Conservation (phyloP, 2,888 invertebrate species). For the Pelosia muscerda region DNA sequence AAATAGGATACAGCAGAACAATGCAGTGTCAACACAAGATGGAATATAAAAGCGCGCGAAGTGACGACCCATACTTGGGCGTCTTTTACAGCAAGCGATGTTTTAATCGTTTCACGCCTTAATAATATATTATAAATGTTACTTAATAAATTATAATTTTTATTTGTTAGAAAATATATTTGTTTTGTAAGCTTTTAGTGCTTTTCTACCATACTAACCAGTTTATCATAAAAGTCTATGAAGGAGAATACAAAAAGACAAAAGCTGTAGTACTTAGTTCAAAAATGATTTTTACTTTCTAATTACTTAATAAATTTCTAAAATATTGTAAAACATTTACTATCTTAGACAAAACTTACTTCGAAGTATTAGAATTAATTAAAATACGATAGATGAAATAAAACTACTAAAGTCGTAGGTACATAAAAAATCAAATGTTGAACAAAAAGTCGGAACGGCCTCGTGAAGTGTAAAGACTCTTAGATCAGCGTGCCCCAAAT, state of each 20-base stretch:
- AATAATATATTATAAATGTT: neutral
- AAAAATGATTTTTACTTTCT: too few species aligned
- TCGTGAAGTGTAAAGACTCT: conserved; percentile 70
- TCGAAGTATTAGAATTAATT: neutral
- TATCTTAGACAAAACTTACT: too few species aligned
- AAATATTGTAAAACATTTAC: too few species aligned
- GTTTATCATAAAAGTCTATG: too few species aligned
- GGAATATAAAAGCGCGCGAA: conserved; percentile 79
- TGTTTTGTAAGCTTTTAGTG: too few species aligned
- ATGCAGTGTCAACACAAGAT: conserved; percentile 82
- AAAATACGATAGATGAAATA: neutral
- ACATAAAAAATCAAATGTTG: neutral
- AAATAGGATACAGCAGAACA: conserved; percentile 78
- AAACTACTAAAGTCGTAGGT: neutral
- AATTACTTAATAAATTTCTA: too few species aligned
- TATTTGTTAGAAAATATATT: too few species aligned
- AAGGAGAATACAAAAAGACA: too few species aligned
- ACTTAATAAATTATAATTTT: too few species aligned
- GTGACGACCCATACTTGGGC: conserved; percentile 58
- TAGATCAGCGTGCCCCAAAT: conserved; percentile 83
- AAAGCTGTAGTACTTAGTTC: too few species aligned
- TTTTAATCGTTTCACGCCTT: neutral
- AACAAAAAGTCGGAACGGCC: conserved; percentile 37
- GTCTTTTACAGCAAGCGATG: conserved; percentile 64
- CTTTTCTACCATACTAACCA: too few species aligned